phyloP scores from a whole-genome alignment of 1,140 invertebrate genomes.

The Eupeodes corollae region DNA sequence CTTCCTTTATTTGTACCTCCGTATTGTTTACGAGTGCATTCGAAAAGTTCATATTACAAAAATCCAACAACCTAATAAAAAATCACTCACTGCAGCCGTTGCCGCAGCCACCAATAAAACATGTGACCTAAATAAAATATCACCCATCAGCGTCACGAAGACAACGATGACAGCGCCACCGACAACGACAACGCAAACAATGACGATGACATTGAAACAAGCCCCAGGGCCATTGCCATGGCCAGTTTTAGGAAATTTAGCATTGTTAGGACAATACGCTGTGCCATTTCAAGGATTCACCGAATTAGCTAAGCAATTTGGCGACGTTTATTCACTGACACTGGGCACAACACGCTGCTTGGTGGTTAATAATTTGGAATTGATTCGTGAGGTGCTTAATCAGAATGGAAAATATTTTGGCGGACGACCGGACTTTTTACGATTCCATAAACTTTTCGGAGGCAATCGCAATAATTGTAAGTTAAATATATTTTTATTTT shows the following conservation, averaged over 20 bases:
- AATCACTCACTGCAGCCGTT: too few species aligned
- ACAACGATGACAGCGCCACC: too few species aligned
- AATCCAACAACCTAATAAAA: too few species aligned
- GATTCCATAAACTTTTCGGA: slow-evolving; percentile 62
- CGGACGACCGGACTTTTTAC: slow-evolving; percentile 64
- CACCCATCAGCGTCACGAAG: too few species aligned
- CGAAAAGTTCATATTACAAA: too few species aligned
- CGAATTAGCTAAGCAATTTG: slow-evolving; percentile 54
- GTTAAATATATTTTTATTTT: slow-evolving; percentile 27
- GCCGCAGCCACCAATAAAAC: too few species aligned
- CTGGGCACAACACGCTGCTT: slow-evolving; percentile 60
- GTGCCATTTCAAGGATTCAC: slow-evolving; percentile 60
- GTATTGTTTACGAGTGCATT: too few species aligned
- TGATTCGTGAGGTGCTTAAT: slow-evolving; percentile 71
- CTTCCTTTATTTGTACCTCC: too few species aligned
- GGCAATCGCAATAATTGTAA: slow-evolving; percentile 68
- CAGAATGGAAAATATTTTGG: slow-evolving; percentile 69
- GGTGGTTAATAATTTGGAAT: slow-evolving; percentile 61
- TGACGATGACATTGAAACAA: slow-evolving; percentile 8
- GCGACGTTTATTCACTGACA: slow-evolving; percentile 61
- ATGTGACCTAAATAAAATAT: too few species aligned
- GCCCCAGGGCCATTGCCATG: slow-evolving; percentile 52
- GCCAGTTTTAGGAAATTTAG: slow-evolving; percentile 61
- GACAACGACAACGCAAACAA: too few species aligned
- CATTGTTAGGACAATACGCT: slow-evolving; percentile 51